Evolutionary conservation across 2,888 invertebrate genomes (phyloP), one percentile per base, ranked within the genome.

Genomic region (Noctua pronuba): DNA sequence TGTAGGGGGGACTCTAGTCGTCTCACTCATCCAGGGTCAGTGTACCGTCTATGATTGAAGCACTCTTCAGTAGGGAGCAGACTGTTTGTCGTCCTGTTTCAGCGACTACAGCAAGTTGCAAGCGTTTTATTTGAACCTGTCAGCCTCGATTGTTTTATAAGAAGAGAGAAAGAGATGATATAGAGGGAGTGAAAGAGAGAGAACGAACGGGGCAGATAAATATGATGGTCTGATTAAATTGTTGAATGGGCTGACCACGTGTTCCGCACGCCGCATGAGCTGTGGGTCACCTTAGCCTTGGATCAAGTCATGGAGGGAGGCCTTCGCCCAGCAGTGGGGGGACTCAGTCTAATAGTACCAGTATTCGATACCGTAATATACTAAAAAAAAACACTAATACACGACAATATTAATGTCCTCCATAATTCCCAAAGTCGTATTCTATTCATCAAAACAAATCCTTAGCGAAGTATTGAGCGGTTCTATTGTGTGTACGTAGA

Each of bases 61-160:
- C 24, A 35, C 44, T 73, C 62, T 78, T 64, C 62, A 64, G 4
- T 62, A 31, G 8, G 60, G 69, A 38, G 58, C 21, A 38, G 62
- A 38, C 16, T 80, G 44, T 52, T 73, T 73, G 80, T 35, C 72
- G 38, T 62, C 28, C 80, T 62, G 35, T 58, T 80, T 64, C 73
- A 80, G 58, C 13, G 24, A 13, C 49, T 11, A 21, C 2, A 38
- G n/a, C 38, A 38, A 24, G 71, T 69, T 24, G 35, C 41, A 21
- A 49, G 24, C 21, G 11, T 60, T 70, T 49, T 77, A 60, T 77
- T 49, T 41, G 38, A 46, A 75, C 62, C 3, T 41, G 21, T 69
- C 49, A 2, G 24, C 16, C 18, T 58, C 10, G 41, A 52, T 24
- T 80, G 28, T 62, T 77, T 62, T 35, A 73, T 62, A 73, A 44